Conservation (phyloP, 2,797 vertebrate species). For the Gymnodraco acuticeps region DNA sequence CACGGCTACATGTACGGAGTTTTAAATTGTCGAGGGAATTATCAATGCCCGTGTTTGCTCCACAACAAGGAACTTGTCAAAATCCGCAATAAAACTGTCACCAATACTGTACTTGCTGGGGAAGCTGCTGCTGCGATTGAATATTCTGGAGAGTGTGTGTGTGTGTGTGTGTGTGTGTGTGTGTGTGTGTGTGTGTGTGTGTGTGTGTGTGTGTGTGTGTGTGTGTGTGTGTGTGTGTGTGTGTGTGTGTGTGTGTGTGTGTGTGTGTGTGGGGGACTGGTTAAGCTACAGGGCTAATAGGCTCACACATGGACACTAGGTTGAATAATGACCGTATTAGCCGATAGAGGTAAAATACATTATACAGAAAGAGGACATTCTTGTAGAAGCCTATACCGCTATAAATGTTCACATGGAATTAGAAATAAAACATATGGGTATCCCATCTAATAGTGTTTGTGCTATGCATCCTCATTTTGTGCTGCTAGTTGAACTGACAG, state of each 20-base stretch:
- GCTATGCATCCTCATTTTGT: conserved; percentile 22
- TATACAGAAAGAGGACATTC: background rate
- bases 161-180: too few species aligned
- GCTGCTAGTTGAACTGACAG: conserved; percentile 29
- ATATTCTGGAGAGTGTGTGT: conserved; percentile 24
- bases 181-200: too few species aligned
- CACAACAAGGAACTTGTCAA: conserved; percentile 40
- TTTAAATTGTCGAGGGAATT: conserved; percentile 62
- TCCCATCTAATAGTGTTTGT: conserved; percentile 16
- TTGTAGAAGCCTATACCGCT: conserved; percentile 10
- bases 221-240: too few species aligned
- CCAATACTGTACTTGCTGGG: conserved; percentile 12
- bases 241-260: too few species aligned
- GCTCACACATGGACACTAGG: conserved; percentile 24
- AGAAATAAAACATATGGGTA: background rate
- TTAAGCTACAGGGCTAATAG: conserved; percentile 21
- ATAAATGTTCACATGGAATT: conserved; percentile 18
- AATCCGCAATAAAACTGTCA: conserved; percentile 57
- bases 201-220: too few species aligned
- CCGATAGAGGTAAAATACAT: background rate
- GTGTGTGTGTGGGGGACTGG: background rate
- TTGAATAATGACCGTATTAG: conserved; percentile 34
- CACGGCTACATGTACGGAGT: conserved; percentile 33
- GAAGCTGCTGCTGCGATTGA: conserved; percentile 23
- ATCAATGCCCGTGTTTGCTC: conserved; percentile 44